Base-by-base conservation (phyloP, 1,140 invertebrate species). In the Cepaea nemoralis region DNA sequence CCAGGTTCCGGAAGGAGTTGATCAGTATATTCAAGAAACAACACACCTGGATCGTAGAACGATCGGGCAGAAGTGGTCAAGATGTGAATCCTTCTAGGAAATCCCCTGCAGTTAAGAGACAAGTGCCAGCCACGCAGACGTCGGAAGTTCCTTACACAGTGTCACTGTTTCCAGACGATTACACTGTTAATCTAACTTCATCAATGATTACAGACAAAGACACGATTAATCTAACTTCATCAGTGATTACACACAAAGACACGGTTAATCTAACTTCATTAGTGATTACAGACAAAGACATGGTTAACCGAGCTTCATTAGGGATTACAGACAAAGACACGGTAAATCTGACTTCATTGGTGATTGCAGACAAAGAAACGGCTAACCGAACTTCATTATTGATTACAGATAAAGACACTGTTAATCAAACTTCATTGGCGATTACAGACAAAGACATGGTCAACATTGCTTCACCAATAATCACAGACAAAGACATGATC, bases 1-100 rank as follows among this genome's bases (percentile, higher is more conserved):
- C 82, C 33, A 77, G 82, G 31, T 89, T 89, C 71, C 63, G 88
- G 12, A 77, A 83, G 39, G 82, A 82, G 76, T 67, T 86, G 40
- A 69, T 59, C 8, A 59, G 48, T 12, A 73, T 83, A 59, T 84
- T 84, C 27, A 40, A 10, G 5, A 50, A 63, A 42, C 77, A 55
- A 63, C 50, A 19, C 6, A 22, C 22, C 10, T 37, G 40, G 35
- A 2, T 22, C 1, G 16, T 70, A 2, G 22, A 14, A 19, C 16
- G 1, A 55, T 22, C 19, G 1, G 19, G 19, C 22, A 55, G n/a
- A 55, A 55, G 6, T 10, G 50, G 3, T 55, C 50, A 5, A 10
- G 19, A 55, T 8, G 50, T 22, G n/a, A 24, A 55, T 22, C 22
- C 5, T 14, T 55, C 50, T 14, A 55, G 3, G 8, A 55, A 19